Evolutionary conservation across 2,888 invertebrate species (phyloP), one percentile per base, ranked within the genome.

Genomic region (Notodonta ziczac): DNA sequence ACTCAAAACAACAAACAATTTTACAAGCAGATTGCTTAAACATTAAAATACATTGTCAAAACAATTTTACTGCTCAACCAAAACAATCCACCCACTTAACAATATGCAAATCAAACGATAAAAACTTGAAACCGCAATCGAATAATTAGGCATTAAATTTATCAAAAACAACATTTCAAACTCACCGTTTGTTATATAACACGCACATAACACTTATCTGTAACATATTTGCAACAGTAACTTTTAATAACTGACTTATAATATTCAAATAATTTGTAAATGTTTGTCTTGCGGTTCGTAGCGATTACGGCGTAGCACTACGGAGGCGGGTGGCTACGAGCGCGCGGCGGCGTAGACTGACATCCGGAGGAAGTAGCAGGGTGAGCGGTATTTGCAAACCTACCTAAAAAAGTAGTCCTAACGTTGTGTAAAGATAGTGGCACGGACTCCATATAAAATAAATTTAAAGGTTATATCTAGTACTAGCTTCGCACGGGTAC

Each of bases 241-340:
- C 10, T 42, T 42, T 2, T 42, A n/a, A 44, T 44, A 44, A 44
- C 5, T 46, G 12, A 10, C 5, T 46, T 46, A 5, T 6, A n/a
- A 6, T 46, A n/a, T n/a, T 59, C 42, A 50, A 16, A 14, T 13
- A 14, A 2, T 16, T 51, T 55, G 35, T 59, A 52, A 24, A 24
- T 24, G 24, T 59, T 59, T 16, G 59, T 65, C 62, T 63, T 70
- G 72, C 67, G 61, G 58, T 62, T 66, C 72, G 79, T 80, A 80
- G 80, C 60, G 56, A 63, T 69, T 71, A 76, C 82, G 71, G 46
- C 77, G 82, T 77, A 77, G 85, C 71, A 44, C 80, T 81, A 83
- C 84, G 81, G 65, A 57, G 67, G 74, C 90, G 85, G 73, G 81
- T 63, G 78, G 71, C 84, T 85, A 84, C 83, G 84, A 62, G 56